These are phyloP conservation scores for Clarias pachynema DNA, from an alignment of 2,797 vertebrate genomes.

Conservation along the genomic window DNA sequence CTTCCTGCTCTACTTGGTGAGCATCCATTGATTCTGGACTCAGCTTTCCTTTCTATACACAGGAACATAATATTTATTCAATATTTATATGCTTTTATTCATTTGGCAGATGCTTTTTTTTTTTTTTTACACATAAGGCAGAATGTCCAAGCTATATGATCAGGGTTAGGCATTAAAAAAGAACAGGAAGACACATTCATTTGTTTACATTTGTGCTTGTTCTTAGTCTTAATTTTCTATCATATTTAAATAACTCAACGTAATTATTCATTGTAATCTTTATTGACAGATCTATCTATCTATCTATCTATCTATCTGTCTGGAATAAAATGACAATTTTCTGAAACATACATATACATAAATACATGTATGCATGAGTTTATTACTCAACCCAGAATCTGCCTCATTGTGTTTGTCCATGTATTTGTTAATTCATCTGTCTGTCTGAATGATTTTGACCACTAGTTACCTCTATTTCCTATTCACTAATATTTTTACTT, in stretches of 20 bases:
- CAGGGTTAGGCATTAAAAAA: neutral
- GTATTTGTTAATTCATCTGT: neutral
- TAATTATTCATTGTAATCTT: neutral
- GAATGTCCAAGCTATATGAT: neutral
- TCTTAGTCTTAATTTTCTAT: neutral
- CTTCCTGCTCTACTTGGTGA: conserved; percentile 16
- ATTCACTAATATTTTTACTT: neutral
- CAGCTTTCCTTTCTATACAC: conserved; percentile 7
- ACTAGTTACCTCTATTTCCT: neutral
- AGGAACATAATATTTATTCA: conserved; percentile 5
- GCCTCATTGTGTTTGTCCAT: neutral
- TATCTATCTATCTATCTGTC: neutral
- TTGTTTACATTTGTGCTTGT: neutral
- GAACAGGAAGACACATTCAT: neutral
- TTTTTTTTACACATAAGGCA: neutral
- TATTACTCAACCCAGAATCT: neutral
- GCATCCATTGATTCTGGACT: conserved; percentile 20
- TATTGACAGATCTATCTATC: neutral
- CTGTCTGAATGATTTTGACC: neutral
- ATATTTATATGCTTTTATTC: conserved; percentile 1
- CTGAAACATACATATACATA: neutral
- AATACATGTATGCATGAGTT: too few species aligned
- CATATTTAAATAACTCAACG: neutral
- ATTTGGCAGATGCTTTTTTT: neutral
- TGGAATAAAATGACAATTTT: neutral